Percentiles rank a stretch among this genome's conserved stretches.
Evolutionary conservation across 2,797 vertebrate genomes (phyloP).

Genomic region (Nyctibius grandis): DNA sequence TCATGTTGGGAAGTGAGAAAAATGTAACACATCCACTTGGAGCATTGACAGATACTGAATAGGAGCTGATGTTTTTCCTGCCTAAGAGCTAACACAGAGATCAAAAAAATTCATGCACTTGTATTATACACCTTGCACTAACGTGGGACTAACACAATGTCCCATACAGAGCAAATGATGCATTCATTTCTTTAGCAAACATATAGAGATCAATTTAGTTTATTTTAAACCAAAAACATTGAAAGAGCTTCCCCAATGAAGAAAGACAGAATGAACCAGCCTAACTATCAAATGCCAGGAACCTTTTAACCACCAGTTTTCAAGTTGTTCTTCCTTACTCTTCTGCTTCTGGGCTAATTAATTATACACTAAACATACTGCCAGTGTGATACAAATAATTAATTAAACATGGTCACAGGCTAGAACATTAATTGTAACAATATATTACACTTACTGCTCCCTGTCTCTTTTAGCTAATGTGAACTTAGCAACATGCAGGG

Average conservation of each 20-base stretch:
- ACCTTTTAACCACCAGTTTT: neutral
- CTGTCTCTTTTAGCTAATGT: constrained; percentile 6
- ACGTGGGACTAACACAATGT: neutral
- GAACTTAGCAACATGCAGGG: neutral
- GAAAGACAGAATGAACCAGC: neutral
- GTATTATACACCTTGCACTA: neutral
- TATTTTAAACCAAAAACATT: neutral
- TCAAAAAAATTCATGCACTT: neutral
- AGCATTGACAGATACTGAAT: constrained; percentile 44
- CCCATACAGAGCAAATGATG: neutral
- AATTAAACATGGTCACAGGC: constrained; percentile 45
- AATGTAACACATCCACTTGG: constrained; percentile 57
- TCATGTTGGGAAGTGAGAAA: constrained; percentile 57
- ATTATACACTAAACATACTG: constrained; percentile 47
- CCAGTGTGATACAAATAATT: constrained; percentile 45
- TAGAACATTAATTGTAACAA: constrained; percentile 35
- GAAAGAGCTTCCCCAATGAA: neutral
- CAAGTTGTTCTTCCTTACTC: neutral
- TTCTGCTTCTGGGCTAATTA: constrained; percentile 25
- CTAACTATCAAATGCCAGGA: neutral
- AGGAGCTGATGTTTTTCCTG: constrained; percentile 33
- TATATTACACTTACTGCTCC: constrained; percentile 24
- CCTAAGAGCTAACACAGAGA: constrained; percentile 12
- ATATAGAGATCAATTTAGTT: neutral
- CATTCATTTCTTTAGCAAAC: neutral